phyloP scores from a whole-genome alignment of 2,113 vertebrate species.

The Zapornia atra region DNA sequence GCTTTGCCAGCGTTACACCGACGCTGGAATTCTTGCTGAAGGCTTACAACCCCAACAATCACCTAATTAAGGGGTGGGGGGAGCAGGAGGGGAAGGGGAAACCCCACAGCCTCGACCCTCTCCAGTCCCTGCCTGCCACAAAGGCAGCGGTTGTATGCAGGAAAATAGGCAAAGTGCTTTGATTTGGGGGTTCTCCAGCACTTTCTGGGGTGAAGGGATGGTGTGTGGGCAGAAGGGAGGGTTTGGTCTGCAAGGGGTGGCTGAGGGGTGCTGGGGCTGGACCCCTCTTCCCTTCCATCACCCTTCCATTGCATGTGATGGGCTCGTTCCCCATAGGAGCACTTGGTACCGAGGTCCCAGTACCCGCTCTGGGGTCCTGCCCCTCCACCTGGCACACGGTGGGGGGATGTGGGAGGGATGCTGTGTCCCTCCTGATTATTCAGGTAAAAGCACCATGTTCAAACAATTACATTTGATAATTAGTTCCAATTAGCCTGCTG shows the following conservation, averaged over 20 bases:
- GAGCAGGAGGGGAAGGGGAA: background rate
- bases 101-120: background rate
- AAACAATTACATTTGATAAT: conserved; percentile 50
- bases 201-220: background rate
- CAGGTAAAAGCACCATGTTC: conserved; percentile 48
- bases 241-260: background rate
- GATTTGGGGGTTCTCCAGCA: background rate
- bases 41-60: background rate
- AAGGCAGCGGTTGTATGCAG: background rate
- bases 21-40: background rate
- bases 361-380: background rate
- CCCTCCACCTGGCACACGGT: accelerated
- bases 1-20: background rate
- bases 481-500: conserved; percentile 38
- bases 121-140: background rate
- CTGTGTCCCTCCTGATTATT: background rate
- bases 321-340: background rate
- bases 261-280: background rate
- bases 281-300: background rate
- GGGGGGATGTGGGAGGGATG: background rate
- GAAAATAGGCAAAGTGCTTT: accelerated
- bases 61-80: too few species aligned
- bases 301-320: accelerated
- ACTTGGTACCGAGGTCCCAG: background rate
- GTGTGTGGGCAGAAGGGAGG: background rate